Evolutionary conservation across 2,113 vertebrate genomes (phyloP).

Genomic region (Romanogobio albipinnatus): DNA sequence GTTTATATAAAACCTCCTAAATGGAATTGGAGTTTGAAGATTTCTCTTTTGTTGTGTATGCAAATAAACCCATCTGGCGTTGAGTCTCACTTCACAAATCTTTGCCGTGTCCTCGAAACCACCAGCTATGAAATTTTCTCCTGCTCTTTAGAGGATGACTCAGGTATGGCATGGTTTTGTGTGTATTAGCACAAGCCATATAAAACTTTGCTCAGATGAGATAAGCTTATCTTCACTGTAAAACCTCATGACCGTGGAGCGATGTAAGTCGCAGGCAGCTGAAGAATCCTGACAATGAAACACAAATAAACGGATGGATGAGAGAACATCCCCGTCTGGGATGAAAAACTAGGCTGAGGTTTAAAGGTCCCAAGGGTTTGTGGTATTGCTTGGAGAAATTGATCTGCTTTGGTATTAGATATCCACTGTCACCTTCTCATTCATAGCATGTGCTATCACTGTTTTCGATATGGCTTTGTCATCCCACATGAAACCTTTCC

Average conservation of each 20-base stretch:
- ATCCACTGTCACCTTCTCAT: not conserved
- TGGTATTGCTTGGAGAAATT: not conserved
- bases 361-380: not conserved
- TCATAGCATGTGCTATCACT: not conserved
- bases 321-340: not conserved
- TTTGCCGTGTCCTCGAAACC: not conserved
- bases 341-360: not conserved
- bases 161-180: not conserved
- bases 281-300: constrained; percentile 6
- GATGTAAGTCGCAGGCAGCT: not conserved
- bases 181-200: not conserved
- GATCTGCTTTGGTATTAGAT: not conserved
- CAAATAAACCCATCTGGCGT: not conserved
- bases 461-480: not conserved
- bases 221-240: constrained; percentile 34
- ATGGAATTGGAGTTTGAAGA: not conserved
- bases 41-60: not conserved
- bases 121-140: not conserved
- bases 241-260: not conserved
- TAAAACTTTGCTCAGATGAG: not conserved
- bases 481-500: not conserved
- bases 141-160: not conserved
- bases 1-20: not conserved
- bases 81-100: not conserved
- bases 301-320: not conserved